Evolutionary conservation across 2,888 invertebrate genomes (phyloP).

Genomic region (Caenorhabditis sp.): DNA sequence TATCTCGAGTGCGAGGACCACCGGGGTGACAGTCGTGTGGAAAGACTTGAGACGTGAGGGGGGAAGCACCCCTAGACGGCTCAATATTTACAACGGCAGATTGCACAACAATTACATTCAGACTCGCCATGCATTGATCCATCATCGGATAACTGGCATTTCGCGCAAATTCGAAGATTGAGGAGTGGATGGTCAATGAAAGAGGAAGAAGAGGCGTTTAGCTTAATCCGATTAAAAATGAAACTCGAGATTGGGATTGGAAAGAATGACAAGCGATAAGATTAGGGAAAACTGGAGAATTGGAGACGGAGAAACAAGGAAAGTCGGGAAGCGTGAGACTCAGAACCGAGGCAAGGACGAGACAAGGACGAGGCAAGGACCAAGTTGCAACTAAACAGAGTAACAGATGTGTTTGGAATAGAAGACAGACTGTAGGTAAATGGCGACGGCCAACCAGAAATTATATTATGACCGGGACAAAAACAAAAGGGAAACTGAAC

Average conservation of each 20-base stretch:
- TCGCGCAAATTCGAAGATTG: conserved; percentile 19
- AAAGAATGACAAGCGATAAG: conserved; percentile 38
- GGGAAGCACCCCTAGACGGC: not conserved
- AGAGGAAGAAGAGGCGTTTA: no score
- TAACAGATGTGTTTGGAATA: conserved; percentile 40
- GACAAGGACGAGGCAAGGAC: no score
- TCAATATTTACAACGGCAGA: conserved; percentile 62
- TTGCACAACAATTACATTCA: conserved; percentile 59
- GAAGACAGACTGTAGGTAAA: conserved; percentile 32
- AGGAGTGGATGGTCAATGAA: conserved; percentile 2
- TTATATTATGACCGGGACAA: conserved; percentile 29
- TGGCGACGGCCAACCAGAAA: conserved; percentile 11
- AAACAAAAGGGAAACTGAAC: conserved; percentile 27
- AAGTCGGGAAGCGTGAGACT: conserved; percentile 24
- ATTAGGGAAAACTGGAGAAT: conserved; percentile 6
- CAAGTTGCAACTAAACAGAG: not conserved
- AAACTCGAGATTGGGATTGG: conserved; percentile 52
- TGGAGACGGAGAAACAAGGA: not conserved
- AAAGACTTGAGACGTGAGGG: conserved; percentile 5
- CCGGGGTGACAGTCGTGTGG: conserved; percentile 52
- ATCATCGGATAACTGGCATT: conserved; percentile 48
- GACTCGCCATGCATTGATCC: conserved; percentile 35
- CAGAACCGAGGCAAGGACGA: conserved; percentile 20
- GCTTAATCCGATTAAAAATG: conserved; percentile 59
- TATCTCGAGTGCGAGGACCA: conserved; percentile 57